Evolutionary conservation across 2,113 vertebrate species (phyloP).

Genomic region (Procavia capensis): DNA sequence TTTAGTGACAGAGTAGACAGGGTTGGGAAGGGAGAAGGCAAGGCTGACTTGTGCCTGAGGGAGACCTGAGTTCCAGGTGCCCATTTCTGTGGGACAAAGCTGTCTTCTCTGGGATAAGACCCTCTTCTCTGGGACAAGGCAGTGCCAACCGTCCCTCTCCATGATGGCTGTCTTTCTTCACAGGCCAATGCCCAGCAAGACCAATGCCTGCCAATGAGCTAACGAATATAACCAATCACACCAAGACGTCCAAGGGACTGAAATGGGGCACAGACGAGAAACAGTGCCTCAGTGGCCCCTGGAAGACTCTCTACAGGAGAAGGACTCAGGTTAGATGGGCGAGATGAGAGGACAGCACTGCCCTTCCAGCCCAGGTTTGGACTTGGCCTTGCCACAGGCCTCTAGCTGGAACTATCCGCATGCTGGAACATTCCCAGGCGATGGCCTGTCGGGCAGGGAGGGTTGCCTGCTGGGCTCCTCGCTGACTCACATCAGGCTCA

Average conservation of each 20-base stretch:
- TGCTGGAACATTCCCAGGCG: background rate
- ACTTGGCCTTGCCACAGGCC: background rate
- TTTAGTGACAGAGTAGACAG: background rate
- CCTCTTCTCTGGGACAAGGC: background rate
- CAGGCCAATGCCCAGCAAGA: background rate
- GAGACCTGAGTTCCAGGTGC: background rate
- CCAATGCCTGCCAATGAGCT: background rate
- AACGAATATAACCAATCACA: background rate
- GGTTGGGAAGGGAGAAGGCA: background rate
- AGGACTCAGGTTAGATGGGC: no score
- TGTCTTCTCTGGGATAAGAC: no score
- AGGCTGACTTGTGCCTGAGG: background rate
- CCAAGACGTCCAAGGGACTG: background rate
- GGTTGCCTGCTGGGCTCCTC: fast-evolving
- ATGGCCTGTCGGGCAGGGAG: no score
- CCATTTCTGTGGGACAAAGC: no score
- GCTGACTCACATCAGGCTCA: background rate
- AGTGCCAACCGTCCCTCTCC: no score
- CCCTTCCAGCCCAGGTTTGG: background rate
- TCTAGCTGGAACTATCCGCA: background rate
- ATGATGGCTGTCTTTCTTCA: background rate
- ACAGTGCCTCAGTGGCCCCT: background rate
- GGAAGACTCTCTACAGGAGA: background rate
- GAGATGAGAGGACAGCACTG: background rate
- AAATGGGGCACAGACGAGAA: fast-evolving